These are phyloP conservation scores for Silurus aristotelis DNA, from an alignment of 2,797 vertebrate genomes.

Conservation along the genomic window DNA sequence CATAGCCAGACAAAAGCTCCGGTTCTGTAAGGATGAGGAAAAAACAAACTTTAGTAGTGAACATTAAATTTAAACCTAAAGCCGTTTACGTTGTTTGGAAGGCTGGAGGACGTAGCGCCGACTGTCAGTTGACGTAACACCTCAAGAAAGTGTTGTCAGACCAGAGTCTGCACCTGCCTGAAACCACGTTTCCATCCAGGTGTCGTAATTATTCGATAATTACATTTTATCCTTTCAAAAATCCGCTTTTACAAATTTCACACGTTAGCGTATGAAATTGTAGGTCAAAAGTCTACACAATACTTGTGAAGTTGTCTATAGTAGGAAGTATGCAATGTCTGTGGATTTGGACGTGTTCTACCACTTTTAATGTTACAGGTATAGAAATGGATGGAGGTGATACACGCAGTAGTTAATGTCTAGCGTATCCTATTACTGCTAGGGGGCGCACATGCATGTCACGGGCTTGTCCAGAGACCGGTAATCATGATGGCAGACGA, in stretches of 20 bases:
- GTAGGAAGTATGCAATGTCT: background rate
- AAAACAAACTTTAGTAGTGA: background rate
- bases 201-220: too few species aligned
- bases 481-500: too few species aligned
- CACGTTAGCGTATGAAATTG: background rate
- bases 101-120: background rate
- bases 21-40: constrained; percentile 15
- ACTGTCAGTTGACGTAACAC: background rate
- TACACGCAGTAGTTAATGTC: too few species aligned
- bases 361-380: too few species aligned
- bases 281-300: background rate
- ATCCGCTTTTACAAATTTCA: background rate
- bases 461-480: too few species aligned
- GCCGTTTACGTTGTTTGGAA: background rate
- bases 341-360: too few species aligned
- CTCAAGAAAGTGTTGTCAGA: background rate
- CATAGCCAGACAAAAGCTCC: constrained; percentile 7
- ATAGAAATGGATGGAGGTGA: too few species aligned
- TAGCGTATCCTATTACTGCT: too few species aligned
- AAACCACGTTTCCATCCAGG: background rate
- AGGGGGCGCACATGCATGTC: too few species aligned
- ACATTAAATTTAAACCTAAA: constrained; percentile 2
- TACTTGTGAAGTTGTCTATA: background rate
- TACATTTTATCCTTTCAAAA: background rate
- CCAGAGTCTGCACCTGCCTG: background rate